Percentiles rank a stretch among this genome's conserved stretches.
Evolutionary conservation across 2,113 vertebrate genomes (phyloP).

Genomic region (Coturnix japonica): DNA sequence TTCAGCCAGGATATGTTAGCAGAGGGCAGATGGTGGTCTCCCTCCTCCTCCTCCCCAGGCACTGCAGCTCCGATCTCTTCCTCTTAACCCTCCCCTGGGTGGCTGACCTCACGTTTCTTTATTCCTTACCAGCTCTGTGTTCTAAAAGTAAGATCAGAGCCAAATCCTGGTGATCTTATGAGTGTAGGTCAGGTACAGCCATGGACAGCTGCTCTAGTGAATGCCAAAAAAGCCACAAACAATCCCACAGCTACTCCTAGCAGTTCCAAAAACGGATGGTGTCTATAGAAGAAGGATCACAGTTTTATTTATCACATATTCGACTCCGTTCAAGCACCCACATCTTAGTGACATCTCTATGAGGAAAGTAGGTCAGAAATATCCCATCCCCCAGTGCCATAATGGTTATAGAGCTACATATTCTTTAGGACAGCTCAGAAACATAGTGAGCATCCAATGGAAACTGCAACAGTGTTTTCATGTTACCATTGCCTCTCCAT

Average conservation of each 20-base stretch:
- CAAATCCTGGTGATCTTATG: neutral
- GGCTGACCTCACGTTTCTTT: neutral
- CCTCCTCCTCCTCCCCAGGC: neutral
- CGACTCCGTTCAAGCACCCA: neutral
- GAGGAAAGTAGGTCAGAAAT: neutral
- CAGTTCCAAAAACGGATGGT: neutral
- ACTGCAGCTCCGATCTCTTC: neutral
- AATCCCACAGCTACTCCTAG: neutral
- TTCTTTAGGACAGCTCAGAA: neutral
- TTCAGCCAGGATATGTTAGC: neutral
- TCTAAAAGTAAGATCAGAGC: neutral
- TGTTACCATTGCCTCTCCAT: neutral
- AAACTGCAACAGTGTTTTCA: neutral
- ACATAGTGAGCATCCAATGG: neutral
- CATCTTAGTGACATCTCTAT: neutral
- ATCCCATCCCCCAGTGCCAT: neutral
- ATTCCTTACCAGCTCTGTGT: neutral
- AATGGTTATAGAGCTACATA: neutral
- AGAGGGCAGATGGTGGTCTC: fast-evolving
- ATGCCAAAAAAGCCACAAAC: neutral
- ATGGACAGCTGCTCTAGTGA: neutral
- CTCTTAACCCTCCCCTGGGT: neutral
- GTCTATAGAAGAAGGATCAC: neutral
- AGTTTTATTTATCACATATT: neutral
- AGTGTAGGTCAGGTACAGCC: neutral